A percentile compares a stretch with the other conserved stretches of the same genome.
Evolutionary conservation across 1,140 invertebrate genomes (phyloP).

Genomic region (Cydia fagiglandana): DNA sequence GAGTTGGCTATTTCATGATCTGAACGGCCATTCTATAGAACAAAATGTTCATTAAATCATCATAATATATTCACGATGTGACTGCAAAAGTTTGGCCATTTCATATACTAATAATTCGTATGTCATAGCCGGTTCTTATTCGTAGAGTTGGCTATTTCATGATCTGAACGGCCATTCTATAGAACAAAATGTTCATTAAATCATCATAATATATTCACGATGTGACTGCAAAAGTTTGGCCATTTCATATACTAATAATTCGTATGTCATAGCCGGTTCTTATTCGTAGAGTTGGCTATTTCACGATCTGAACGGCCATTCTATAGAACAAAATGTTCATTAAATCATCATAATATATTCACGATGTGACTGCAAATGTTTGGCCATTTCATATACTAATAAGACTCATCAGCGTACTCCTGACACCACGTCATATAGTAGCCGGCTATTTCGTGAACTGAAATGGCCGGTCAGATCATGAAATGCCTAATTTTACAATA

Average conservation of each 20-base stretch:
- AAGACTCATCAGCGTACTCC: too few relatives aligned
- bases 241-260: background rate
- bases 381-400: too few relatives aligned
- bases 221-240: too few relatives aligned
- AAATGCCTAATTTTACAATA: background rate
- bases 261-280: background rate
- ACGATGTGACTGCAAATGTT: too few relatives aligned
- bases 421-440: too few relatives aligned
- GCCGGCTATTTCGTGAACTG: background rate
- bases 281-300: background rate
- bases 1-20: background rate
- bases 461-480: background rate
- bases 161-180: background rate
- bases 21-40: background rate
- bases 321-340: background rate
- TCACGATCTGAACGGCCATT: background rate
- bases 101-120: background rate
- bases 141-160: background rate
- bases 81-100: too few relatives aligned
- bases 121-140: background rate
- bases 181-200: background rate
- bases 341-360: too few relatives aligned
- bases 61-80: too few relatives aligned
- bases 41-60: background rate
- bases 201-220: too few relatives aligned